Evolutionary conservation across 2,888 invertebrate genomes (phyloP).

Genomic region (Laspeyria flexula): DNA sequence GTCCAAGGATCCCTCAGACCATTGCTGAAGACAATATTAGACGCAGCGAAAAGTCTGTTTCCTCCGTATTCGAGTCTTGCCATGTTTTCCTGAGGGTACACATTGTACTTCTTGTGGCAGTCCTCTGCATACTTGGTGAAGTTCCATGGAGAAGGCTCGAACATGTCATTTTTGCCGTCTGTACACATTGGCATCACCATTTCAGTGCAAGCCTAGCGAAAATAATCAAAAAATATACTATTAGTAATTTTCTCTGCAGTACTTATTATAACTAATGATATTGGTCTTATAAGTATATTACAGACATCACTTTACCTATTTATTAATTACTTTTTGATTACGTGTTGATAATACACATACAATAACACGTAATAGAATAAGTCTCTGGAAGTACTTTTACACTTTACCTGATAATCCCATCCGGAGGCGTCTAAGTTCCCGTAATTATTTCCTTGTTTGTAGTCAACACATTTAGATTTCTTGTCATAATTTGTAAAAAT

Average conservation of each 20-base stretch:
- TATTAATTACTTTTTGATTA: too few species aligned
- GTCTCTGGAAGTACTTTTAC: not conserved
- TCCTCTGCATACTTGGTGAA: constrained; percentile 87
- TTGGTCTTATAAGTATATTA: too few species aligned
- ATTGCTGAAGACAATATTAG: constrained; percentile 93
- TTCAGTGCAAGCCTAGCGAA: constrained; percentile 94
- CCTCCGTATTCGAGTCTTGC: constrained; percentile 94
- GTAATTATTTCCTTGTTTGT: constrained; percentile 82
- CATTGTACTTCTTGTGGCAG: constrained; percentile 90
- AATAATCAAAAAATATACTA: not conserved
- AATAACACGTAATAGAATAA: too few species aligned
- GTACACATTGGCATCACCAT: constrained; percentile 98
- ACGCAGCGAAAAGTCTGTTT: constrained; percentile 87
- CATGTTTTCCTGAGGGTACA: constrained; percentile 88
- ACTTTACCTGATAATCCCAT: constrained; percentile 95
- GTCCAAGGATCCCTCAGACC: constrained; percentile 96
- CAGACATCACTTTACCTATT: too few species aligned
- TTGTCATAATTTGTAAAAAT: constrained; percentile 95
- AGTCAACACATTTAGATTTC: constrained; percentile 88
- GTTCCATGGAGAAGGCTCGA: constrained; percentile 92
- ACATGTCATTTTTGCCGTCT: constrained; percentile 92
- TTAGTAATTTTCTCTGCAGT: too few species aligned
- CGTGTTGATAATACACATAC: too few species aligned
- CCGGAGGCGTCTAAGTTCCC: constrained; percentile 88
- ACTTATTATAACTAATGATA: too few species aligned